Percentiles rank a stretch among this genome's conserved stretches.
phyloP scores from a whole-genome alignment of 2,113 vertebrate species.

The Mastomys natalensis region DNA sequence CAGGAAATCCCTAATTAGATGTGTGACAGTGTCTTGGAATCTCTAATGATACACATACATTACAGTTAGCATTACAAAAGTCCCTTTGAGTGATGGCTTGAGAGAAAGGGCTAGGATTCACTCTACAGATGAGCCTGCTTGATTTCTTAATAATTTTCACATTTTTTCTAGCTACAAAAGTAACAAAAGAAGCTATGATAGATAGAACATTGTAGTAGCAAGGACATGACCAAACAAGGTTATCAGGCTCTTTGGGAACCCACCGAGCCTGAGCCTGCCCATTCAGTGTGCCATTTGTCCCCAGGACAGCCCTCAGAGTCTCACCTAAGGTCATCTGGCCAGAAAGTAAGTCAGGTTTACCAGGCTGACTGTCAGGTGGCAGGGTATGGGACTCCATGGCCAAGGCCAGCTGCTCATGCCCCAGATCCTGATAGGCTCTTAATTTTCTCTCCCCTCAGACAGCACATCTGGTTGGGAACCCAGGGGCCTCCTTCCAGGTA shows the following conservation, averaged over 20 bases:
- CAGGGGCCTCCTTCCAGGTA: neutral
- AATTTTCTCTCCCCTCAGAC: neutral
- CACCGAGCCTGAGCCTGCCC: neutral
- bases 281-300: neutral
- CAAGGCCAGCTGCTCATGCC: neutral
- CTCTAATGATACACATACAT: constrained; percentile 56
- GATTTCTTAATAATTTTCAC: constrained; percentile 7
- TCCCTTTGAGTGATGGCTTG: constrained; percentile 55
- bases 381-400: fast-evolving
- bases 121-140: neutral
- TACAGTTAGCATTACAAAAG: constrained; percentile 66
- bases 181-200: neutral
- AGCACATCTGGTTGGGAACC: neutral
- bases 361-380: neutral
- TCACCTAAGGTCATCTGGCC: neutral
- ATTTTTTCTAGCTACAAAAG: neutral
- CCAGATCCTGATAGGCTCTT: neutral
- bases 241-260: neutral
- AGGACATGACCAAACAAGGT: constrained; percentile 20
- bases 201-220: neutral
- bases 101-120: neutral
- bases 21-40: neutral
- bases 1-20: constrained; percentile 77
- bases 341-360: neutral
- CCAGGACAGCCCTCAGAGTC: neutral